These are phyloP conservation scores for Rhabdornis inornatus DNA, from an alignment of 2,113 vertebrate species.

Conservation along the genomic window DNA sequence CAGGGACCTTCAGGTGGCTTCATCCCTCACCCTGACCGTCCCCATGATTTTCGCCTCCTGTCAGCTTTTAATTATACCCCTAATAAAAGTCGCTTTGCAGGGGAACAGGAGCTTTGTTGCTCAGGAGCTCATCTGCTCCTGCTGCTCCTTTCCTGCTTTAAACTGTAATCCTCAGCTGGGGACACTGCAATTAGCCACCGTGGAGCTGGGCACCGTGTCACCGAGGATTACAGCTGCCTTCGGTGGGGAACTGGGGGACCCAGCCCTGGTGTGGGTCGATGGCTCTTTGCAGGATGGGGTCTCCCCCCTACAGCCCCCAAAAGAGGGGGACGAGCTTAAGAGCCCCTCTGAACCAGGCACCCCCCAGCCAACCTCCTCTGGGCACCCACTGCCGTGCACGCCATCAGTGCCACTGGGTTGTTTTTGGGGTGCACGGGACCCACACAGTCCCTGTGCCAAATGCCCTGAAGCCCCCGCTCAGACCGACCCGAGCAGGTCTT, in stretches of 20 bases:
- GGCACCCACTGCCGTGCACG: neutral
- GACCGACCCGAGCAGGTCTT: neutral
- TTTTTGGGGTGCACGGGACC: neutral
- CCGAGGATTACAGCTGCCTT: slow-evolving; percentile 14
- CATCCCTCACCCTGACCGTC: neutral
- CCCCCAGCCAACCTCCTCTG: neutral
- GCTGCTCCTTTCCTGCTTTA: slow-evolving; percentile 62
- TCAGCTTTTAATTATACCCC: slow-evolving; percentile 54
- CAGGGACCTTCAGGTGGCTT: neutral
- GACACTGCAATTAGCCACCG: slow-evolving; percentile 56
- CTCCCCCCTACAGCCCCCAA: neutral
- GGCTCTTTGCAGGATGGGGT: neutral
- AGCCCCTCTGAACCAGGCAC: neutral
- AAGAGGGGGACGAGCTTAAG: neutral
- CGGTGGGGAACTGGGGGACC: neutral
- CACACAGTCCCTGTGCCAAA: neutral
- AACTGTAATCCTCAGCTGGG: slow-evolving; percentile 51
- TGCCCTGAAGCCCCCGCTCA: rapidly evolving
- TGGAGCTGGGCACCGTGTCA: slow-evolving; percentile 2
- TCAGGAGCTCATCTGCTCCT: slow-evolving; percentile 60
- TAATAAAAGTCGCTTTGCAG: slow-evolving; percentile 48
- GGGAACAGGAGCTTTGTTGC: slow-evolving; percentile 57
- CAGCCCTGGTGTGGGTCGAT: rapidly evolving
- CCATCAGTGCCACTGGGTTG: neutral
- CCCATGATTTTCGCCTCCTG: neutral